A percentile compares a stretch with the other conserved stretches of the same genome.
Evolutionary conservation across 2,888 invertebrate genomes (phyloP).

Genomic region (Ceriagrion tenellum): DNA sequence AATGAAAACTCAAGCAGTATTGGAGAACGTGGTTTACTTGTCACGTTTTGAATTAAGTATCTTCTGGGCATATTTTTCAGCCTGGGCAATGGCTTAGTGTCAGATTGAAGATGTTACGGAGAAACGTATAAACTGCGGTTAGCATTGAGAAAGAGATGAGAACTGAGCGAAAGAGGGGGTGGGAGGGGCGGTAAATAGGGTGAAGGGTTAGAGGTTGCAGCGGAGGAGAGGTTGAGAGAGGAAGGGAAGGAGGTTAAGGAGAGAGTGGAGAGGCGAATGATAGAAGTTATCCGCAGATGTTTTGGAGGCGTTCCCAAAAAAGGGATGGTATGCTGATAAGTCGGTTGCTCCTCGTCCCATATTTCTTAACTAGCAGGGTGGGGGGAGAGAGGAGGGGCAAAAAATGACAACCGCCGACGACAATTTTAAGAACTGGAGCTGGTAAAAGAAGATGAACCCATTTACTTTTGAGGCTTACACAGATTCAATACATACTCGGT

Average conservation of each 20-base stretch:
- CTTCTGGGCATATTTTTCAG: not conserved
- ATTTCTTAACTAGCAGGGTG: not conserved
- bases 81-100: not conserved
- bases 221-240: not conserved
- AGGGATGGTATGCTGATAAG: not conserved
- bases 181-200: not conserved
- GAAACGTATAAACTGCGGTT: not conserved
- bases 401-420: not conserved
- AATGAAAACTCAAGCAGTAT: not conserved
- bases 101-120: not conserved
- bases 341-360: not conserved
- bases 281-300: not conserved
- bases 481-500: no score
- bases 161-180: not conserved
- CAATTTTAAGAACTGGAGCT: not conserved
- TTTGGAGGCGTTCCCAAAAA: not conserved
- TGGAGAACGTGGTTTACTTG: not conserved
- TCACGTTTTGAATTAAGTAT: not conserved
- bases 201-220: not conserved
- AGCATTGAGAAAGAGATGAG: not conserved
- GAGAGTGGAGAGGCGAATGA: not conserved
- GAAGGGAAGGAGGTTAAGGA: conserved; percentile 25
- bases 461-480: no score
- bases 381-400: not conserved
- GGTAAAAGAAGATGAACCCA: not conserved